These are phyloP conservation scores for Eupithecia dodoneata DNA, from an alignment of 2,888 invertebrate genomes.

Conservation along the genomic window DNA sequence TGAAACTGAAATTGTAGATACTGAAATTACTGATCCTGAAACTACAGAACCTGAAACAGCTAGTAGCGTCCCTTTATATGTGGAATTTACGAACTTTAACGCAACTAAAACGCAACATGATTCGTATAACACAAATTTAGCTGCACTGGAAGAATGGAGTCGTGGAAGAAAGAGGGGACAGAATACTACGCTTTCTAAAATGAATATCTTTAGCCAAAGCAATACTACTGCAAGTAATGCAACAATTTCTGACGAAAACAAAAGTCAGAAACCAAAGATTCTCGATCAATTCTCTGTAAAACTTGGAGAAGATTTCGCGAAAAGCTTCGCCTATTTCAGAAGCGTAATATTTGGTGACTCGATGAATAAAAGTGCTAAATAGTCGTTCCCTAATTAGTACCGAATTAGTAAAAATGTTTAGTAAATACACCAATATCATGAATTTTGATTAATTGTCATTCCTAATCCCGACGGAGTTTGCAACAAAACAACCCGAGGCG, in stretches of 20 bases:
- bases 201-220: not conserved
- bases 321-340: not conserved
- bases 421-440: not conserved
- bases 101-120: not conserved
- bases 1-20: not conserved
- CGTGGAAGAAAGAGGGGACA: not conserved
- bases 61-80: not conserved
- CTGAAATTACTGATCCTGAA: not conserved
- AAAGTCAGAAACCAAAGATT: not conserved
- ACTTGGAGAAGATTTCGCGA: not conserved
- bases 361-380: not conserved
- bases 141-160: not conserved
- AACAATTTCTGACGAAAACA: not conserved
- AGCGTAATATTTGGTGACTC: not conserved
- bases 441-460: not conserved
- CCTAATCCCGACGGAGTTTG: not conserved
- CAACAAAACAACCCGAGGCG: constrained; percentile 21
- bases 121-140: not conserved
- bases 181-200: not conserved
- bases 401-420: too few relatives aligned
- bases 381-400: too few relatives aligned
- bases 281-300: not conserved
- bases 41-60: not conserved
- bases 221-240: not conserved
- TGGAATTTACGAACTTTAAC: not conserved